Base-by-base conservation (phyloP, 1,140 invertebrate genomes). In the Physella acuta region DNA sequence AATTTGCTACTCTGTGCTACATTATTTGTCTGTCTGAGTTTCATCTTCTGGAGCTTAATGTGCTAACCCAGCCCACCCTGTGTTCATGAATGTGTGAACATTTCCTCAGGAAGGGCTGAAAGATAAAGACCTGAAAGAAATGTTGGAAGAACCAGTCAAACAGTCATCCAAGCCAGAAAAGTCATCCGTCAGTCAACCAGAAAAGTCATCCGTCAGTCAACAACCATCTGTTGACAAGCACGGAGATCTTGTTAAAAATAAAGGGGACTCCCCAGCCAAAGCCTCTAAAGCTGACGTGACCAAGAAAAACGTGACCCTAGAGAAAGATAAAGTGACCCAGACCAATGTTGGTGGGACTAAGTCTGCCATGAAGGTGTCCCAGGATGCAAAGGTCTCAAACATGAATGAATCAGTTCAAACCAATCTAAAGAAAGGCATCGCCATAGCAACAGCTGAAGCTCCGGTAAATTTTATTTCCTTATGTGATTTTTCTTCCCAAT, bases 351-450 rank as follows among this genome's bases (percentile, higher is more conserved):
- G n/a, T n/a, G n/a, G n/a, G n/a, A n/a, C n/a, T n/a, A n/a, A n/a
- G n/a, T n/a, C n/a, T n/a, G n/a, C n/a, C n/a, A n/a, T n/a, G n/a
- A n/a, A n/a, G n/a, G n/a, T n/a, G n/a, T n/a, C n/a, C n/a, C n/a
- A n/a, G 49, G 53, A 65, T 11, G 39, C 20, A 14, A 30, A 37
- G 8, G 28, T 17, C 8, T 37, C 26, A 0, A 62, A 28, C 30
- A 76, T 81, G 78, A 80, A 82, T 70, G 79, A 77, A 58, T 77
- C 74, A 70, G 73, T 70, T 24, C 81, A 82, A 66, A 79, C 81
- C n/a, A 70, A 81, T 68, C 72, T 79, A 58, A 72, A 76, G 33
- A 79, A 78, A 64, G 80, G 78, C 4, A 37, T 78, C 0, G 67
- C 75, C 36, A 67, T 77, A 39, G 78, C 78, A 14, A 74, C 71